Evolutionary conservation across 2,113 vertebrate species (phyloP).

Genomic region (Thunnus maccoyii): DNA sequence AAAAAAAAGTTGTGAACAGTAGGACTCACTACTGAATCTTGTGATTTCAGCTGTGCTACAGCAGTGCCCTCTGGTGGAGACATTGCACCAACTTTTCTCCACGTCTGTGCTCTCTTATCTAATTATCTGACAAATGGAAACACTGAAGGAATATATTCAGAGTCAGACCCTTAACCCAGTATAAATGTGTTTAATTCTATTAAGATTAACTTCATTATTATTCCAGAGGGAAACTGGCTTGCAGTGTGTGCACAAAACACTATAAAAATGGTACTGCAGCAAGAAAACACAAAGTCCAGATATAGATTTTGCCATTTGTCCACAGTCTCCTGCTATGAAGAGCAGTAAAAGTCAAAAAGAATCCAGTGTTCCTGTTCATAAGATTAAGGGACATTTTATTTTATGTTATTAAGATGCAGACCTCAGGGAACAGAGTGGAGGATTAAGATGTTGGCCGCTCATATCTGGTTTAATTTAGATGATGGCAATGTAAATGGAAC

Average conservation of each 20-base stretch:
- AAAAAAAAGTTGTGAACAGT: neutral
- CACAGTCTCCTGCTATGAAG: neutral
- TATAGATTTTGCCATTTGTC: neutral
- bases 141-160: neutral
- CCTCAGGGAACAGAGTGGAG: neutral
- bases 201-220: too few species aligned
- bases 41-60: slow-evolving; percentile 46
- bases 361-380: too few species aligned
- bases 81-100: neutral
- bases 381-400: neutral
- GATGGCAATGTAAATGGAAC: neutral
- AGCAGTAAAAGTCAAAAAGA: neutral
- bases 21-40: too few species aligned
- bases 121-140: neutral
- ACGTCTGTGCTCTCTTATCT: neutral
- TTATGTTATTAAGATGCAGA: neutral
- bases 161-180: too few species aligned
- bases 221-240: too few species aligned
- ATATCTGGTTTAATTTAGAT: slow-evolving; percentile 18
- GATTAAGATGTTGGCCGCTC: neutral
- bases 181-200: too few species aligned
- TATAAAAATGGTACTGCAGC: neutral
- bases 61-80: slow-evolving; percentile 71
- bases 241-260: too few species aligned
- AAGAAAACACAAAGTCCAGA: neutral